Percentiles rank a stretch among this genome's conserved stretches.
phyloP scores from a whole-genome alignment of 1,140 invertebrate genomes.

The Drosophila orena region DNA sequence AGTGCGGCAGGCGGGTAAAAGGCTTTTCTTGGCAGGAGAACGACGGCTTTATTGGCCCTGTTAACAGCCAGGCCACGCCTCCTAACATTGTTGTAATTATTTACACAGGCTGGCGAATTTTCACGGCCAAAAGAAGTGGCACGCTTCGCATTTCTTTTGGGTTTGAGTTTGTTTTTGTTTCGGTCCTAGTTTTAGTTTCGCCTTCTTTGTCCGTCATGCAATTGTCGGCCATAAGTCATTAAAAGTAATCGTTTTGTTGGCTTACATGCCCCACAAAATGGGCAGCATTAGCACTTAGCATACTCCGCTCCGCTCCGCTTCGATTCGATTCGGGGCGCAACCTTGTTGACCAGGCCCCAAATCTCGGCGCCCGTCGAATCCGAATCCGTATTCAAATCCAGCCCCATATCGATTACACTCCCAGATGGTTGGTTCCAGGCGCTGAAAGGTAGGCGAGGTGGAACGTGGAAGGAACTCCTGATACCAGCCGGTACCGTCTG shows the following conservation, averaged over 20 bases:
- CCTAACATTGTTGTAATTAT: slow-evolving; percentile 48
- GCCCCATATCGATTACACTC: slow-evolving; percentile 52
- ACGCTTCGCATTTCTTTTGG: slow-evolving; percentile 40
- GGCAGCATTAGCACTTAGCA: slow-evolving; percentile 74
- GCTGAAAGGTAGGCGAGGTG: not conserved
- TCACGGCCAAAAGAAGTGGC: slow-evolving; percentile 66
- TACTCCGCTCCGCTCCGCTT: too few relatives aligned
- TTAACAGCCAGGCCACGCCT: slow-evolving; percentile 49
- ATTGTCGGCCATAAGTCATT: slow-evolving; percentile 80
- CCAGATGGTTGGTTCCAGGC: slow-evolving; percentile 9
- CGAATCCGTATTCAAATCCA: slow-evolving; percentile 10
- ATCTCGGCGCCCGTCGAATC: slow-evolving; percentile 26
- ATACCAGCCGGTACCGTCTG: slow-evolving; percentile 39
- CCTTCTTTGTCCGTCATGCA: slow-evolving; percentile 56
- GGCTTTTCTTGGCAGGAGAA: slow-evolving; percentile 5
- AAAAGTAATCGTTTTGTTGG: slow-evolving; percentile 83
- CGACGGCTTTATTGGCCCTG: slow-evolving; percentile 63
- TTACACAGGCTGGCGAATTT: slow-evolving; percentile 54
- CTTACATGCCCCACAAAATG: slow-evolving; percentile 75
- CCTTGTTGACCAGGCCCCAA: slow-evolving; percentile 60
- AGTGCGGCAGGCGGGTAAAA: slow-evolving; percentile 5
- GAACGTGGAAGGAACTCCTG: slow-evolving; percentile 20
- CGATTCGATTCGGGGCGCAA: slow-evolving; percentile 48
- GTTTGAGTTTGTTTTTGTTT: slow-evolving; percentile 12
- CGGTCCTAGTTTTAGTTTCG: not conserved